Evolutionary conservation across 2,888 invertebrate species (phyloP), one percentile per base, ranked within the genome.

Genomic region (Argyra leucocephala): DNA sequence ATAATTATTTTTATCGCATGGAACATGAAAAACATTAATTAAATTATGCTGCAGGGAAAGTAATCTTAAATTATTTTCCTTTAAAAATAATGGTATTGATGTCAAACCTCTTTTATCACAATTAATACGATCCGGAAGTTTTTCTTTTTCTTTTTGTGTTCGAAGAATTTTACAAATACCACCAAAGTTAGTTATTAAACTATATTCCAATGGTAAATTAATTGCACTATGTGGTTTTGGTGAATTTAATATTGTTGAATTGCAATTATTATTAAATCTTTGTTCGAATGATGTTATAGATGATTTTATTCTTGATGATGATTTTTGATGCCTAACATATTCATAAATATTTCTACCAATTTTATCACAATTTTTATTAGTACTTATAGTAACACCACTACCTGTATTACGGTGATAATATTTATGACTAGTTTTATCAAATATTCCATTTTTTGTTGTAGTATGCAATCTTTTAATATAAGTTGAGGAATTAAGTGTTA

Each of bases 11-110:
- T 60, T 64, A 23, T 75, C 75, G 69, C 75, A 76, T 66, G 80
- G 80, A 74, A 80, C 78, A 72, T 80, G 78, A 65, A 80, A 79
- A 10, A 77, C 75, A 71, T 82, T 88, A 68, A 96, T 88, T 73
- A 92, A 84, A 82, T 96, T 96, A 80, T 96, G 95, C 76, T 96
- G 96, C 67, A 96, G 83, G 61, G 96, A 96, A 70, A 96, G 81
- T 68, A 96, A 82, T 65, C 93, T 84, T 66, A 95, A 82, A 69
- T 88, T 88, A 22, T 88, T 86, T 75, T 93, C 93, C 64, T 89
- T 90, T 68, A 91, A 88, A 72, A 95, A 87, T 36, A 78, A 75
- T 0, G 95, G 95, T 73, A 94, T 87, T 24, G 86, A 84, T n/a
- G 89, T 89, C 65, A 95, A 81, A 36, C 93, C 93, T 65, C 90